Conservation (phyloP, 2,113 vertebrate genomes). For the Mungos mungo region DNA sequence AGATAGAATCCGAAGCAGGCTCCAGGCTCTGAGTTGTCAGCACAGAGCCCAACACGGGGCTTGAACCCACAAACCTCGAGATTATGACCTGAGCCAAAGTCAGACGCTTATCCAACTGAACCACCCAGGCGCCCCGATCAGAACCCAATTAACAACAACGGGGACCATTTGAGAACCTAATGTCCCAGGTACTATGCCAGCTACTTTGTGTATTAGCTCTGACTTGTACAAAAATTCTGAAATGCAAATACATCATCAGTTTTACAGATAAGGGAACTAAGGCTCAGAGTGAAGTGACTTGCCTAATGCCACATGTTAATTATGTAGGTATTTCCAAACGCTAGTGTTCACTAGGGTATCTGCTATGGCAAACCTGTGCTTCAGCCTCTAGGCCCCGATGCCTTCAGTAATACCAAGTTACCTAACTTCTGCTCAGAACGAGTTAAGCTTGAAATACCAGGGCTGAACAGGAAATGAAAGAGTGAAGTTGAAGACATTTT, state of each 20-base stretch:
- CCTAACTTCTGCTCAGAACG: conserved; percentile 53
- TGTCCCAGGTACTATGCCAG: neutral
- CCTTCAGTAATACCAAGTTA: conserved; percentile 53
- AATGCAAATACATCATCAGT: neutral
- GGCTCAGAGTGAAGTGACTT: conserved; percentile 23
- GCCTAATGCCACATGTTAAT: neutral
- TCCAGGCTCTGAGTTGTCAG: no score
- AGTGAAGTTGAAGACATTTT: conserved; percentile 11
- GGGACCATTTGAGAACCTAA: neutral
- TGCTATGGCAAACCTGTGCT: neutral
- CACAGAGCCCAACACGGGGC: no score
- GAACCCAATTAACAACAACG: neutral
- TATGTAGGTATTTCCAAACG: neutral
- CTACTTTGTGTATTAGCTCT: neutral
- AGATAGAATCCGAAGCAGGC: no score
- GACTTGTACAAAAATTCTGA: neutral
- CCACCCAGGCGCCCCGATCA: neutral
- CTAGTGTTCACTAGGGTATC: neutral
- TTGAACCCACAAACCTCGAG: no score
- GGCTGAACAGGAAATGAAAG: conserved; percentile 55
- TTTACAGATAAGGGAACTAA: neutral
- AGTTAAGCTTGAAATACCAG: conserved; percentile 63
- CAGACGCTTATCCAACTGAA: no score
- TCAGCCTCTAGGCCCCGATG: neutral
- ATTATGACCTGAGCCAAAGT: no score